phyloP scores from a whole-genome alignment of 2,113 vertebrate genomes.

The Carassius auratus region DNA sequence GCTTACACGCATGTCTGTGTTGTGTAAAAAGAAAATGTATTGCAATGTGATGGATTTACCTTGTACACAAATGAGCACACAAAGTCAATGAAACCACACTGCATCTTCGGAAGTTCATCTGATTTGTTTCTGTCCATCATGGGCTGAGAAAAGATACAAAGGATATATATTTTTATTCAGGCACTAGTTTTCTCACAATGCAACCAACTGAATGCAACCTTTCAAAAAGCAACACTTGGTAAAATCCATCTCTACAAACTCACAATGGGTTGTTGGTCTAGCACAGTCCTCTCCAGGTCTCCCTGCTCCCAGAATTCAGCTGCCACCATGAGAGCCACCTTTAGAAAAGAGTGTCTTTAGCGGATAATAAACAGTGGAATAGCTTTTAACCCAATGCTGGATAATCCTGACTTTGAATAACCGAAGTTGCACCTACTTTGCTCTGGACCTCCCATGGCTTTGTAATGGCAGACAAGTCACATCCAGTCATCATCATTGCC shows the following conservation, averaged over 20 bases:
- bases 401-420: not conserved
- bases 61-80: slow-evolving; percentile 99
- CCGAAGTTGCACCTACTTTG: slow-evolving; percentile 77
- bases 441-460: slow-evolving; percentile 99
- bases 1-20: not conserved
- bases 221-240: not conserved
- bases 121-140: slow-evolving; percentile 99
- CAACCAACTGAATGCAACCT: too few species aligned
- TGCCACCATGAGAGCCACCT: slow-evolving; percentile 98
- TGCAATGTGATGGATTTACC: slow-evolving; percentile 73
- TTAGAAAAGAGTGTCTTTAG: slow-evolving; percentile 13
- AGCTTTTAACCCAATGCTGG: not conserved
- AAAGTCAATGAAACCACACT: slow-evolving; percentile 98
- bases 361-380: not conserved
- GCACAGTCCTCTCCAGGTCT: slow-evolving; percentile 89
- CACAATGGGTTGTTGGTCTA: slow-evolving; percentile 97
- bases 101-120: slow-evolving; percentile 94
- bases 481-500: slow-evolving; percentile 99
- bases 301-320: slow-evolving; percentile 99
- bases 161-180: not conserved
- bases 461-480: slow-evolving; percentile 95
- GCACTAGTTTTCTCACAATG: not conserved
- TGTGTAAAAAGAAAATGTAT: not conserved
- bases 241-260: slow-evolving; percentile 58
- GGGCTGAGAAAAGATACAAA: slow-evolving; percentile 77